Base-by-base conservation (phyloP, 2,888 invertebrate genomes). In the Scrobipalpa atriplicella region DNA sequence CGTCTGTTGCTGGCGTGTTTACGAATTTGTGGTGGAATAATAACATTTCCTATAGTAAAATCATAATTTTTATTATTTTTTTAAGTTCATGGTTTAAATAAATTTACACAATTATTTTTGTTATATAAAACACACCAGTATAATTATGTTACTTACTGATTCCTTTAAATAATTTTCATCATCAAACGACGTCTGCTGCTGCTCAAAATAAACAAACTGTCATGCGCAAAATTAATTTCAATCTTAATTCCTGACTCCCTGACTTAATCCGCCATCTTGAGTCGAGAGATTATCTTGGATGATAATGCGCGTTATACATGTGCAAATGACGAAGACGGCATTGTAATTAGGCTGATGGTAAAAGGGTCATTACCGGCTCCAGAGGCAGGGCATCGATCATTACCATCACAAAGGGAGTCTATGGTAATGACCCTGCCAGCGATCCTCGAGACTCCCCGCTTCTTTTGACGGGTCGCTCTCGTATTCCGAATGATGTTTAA, bases 291-390 rank as follows among this genome's bases (percentile, higher is more conserved):
- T 13, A 39, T 36, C n/a, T 36, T 47, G n/a, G 47, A 47, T 47
- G 47, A 8, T 47, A 47, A 47, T 47, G 1, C 29, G 16, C 29
- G 16, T n/a, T 39, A 41, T 62, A 16, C 39, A 39, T 41, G 47
- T 62, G 62, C 47, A 62, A 62, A 62, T 62, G 62, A 19, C 41
- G 62, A 69, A 67, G 71, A 68, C 72, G 71, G 69, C n/a, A 74
- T 70, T 72, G 74, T 80, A 79, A 79, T 79, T 76, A 75, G 67
- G 56, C 70, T 66, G 67, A 67, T 73, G 73, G 72, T 72, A 73
- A 75, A 73, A 73, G 72, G 70, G 73, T 76, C 77, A 80, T 81
- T 78, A 78, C 64, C 71, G 73, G 13, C 29, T 11, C 13, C 41
- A 43, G 11, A 47, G 47, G 3, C 47, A 29, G 41, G 61, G 63